These are phyloP conservation scores for Adelosebastes latens DNA, from an alignment of 2,797 vertebrate genomes.

Conservation along the genomic window DNA sequence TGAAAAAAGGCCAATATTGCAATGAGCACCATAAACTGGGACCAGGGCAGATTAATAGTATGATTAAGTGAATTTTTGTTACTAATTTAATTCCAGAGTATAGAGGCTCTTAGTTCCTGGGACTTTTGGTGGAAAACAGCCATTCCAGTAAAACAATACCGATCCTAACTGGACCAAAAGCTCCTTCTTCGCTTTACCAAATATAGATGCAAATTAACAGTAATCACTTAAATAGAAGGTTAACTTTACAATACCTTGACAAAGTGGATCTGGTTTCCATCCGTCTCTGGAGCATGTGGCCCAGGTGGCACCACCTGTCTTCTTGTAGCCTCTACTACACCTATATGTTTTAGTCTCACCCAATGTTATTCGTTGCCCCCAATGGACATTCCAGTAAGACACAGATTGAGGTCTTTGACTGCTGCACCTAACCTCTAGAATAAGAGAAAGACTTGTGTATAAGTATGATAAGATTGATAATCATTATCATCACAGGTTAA, in stretches of 20 bases:
- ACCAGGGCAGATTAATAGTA: neutral
- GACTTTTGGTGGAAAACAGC: neutral
- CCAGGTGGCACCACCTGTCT: fast-evolving
- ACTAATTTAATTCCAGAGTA: neutral
- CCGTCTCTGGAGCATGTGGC: constrained; percentile 65
- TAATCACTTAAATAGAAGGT: neutral
- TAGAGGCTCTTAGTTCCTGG: neutral
- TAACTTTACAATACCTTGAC: constrained; percentile 40
- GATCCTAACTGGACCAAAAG: neutral
- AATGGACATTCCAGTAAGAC: fast-evolving
- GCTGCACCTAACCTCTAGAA: constrained; percentile 63
- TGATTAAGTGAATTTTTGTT: neutral
- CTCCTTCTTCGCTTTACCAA: neutral
- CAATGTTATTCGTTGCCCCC: fast-evolving
- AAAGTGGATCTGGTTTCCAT: constrained; percentile 64
- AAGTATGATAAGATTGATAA: neutral
- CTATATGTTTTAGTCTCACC: fast-evolving
- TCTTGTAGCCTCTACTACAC: fast-evolving
- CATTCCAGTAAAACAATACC: neutral
- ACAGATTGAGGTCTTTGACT: fast-evolving
- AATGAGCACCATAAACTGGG: neutral
- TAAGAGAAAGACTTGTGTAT: neutral
- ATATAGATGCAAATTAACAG: neutral
- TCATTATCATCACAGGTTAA: neutral
- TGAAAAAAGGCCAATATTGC: neutral